Evolutionary conservation across 1,140 invertebrate genomes (phyloP).

Genomic region (Megalonaias nervosa): DNA sequence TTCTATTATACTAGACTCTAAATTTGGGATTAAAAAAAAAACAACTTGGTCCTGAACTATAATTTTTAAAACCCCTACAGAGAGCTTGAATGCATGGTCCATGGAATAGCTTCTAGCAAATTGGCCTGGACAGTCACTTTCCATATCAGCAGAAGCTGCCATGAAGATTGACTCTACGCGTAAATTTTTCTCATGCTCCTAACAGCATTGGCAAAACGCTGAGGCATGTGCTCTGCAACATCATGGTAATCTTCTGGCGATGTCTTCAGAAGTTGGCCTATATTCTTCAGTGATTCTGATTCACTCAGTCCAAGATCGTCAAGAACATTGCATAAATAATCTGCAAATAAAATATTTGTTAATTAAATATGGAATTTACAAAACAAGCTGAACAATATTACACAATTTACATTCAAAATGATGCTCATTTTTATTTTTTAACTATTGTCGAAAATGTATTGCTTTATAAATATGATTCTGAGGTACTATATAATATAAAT

Average conservation of each 20-base stretch:
- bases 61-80: no score
- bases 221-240: conserved; percentile 62
- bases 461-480: neutral
- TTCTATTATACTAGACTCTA: no score
- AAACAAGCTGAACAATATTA: no score
- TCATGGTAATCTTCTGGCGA: conserved; percentile 80
- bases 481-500: neutral
- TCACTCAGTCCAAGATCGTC: conserved; percentile 86
- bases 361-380: neutral
- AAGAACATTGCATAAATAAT: conserved; percentile 87
- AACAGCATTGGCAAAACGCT: conserved; percentile 61
- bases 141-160: no score
- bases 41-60: no score
- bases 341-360: conserved; percentile 71
- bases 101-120: no score
- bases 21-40: no score
- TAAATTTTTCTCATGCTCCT: conserved; percentile 64
- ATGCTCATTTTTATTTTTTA: neutral
- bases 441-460: neutral
- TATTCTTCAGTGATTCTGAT: conserved; percentile 80
- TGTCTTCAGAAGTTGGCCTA: conserved; percentile 79
- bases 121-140: no score
- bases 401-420: neutral
- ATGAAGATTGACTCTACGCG: conserved; percentile 16
- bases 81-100: no score